Conservation (phyloP, 1,140 invertebrate genomes). For the Galleria mellonella region DNA sequence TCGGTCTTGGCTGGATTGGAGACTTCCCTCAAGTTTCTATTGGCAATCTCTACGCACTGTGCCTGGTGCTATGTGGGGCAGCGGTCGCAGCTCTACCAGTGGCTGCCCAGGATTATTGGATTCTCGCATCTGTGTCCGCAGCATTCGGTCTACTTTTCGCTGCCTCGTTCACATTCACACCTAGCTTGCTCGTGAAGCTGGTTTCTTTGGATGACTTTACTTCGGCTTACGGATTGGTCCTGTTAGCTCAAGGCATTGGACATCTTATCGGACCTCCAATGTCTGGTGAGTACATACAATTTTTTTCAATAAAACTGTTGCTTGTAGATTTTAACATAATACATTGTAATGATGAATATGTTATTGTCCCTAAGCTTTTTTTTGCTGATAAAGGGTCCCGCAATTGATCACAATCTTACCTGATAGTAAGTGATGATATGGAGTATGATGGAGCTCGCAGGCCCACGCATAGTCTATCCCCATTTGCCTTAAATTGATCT, state of each 20-base stretch:
- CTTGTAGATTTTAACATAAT: too few species aligned
- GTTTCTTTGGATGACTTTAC: constrained; percentile 86
- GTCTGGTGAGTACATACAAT: constrained; percentile 62
- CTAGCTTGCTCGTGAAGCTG: constrained; percentile 87
- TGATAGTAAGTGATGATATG: too few species aligned
- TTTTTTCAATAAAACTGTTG: too few species aligned
- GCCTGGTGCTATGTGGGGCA: constrained; percentile 84
- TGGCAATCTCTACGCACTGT: constrained; percentile 85
- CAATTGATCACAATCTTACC: too few species aligned
- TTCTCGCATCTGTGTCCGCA: constrained; percentile 75
- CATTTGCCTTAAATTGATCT: too few species aligned
- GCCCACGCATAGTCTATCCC: too few species aligned
- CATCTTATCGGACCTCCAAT: constrained; percentile 79
- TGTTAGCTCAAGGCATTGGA: constrained; percentile 88
- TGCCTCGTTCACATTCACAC: constrained; percentile 90
- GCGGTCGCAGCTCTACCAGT: constrained; percentile 82
- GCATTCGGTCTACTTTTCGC: constrained; percentile 90
- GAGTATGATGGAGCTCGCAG: too few species aligned
- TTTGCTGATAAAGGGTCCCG: too few species aligned
- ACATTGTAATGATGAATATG: too few species aligned
- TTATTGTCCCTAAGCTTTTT: too few species aligned
- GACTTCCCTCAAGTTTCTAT: constrained; percentile 90
- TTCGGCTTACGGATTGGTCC: constrained; percentile 90
- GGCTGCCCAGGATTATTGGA: constrained; percentile 72
- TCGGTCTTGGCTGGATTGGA: constrained; percentile 91